Evolutionary conservation across 2,797 vertebrate species (phyloP), one percentile per base, ranked within the genome.

Genomic region (Sparidentex hasta): DNA sequence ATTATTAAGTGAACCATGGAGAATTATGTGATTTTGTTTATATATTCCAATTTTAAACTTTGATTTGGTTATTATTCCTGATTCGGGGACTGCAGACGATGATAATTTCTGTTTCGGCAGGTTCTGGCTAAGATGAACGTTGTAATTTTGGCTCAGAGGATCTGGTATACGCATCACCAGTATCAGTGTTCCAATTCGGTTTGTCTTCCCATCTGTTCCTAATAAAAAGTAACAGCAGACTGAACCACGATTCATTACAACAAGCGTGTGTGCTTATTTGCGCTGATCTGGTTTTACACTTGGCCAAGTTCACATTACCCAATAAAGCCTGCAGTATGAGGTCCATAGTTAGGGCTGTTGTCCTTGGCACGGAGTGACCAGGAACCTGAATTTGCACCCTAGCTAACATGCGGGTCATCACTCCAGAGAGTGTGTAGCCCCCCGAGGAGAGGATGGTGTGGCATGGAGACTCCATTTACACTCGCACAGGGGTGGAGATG

Each of bases 381-480:
- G 20, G 13, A 73, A 81, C 71, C 70, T 21, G 58, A 83, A 81
- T 59, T 29, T 56, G 29, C 44, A 33, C 65, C 76, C n/a, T 20
- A 71, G 87, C 63, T 76, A 51, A 64, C 50, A 21, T 76, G 52
- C 57, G 50, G 87, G 79, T 90, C 71, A 52, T 83, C 75, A 66
- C 80, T 68, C 44, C 2, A 8, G 56, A 52, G 57, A 74, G 51
- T 4, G 41, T 80, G 12, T 54, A 44, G 13, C 38, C 65, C 64
- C 52, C 81, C 0, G 33, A 68, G 38, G 76, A 58, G 62, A 75
- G 54, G 56, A 54, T 47, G 78, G 69, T 62, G 78, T 68, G 57
- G 21, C 57, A 62, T 3, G 7, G 44, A 59, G 54, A 71, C 58
- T 80, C 78, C 62, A 2, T 58, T 59, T 83, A 63, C 84, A 71